A percentile compares a stretch with the other conserved stretches of the same genome.
These are phyloP conservation scores for Natrix natrix DNA, from an alignment of 2,797 vertebrate genomes.

Conservation along the genomic window DNA sequence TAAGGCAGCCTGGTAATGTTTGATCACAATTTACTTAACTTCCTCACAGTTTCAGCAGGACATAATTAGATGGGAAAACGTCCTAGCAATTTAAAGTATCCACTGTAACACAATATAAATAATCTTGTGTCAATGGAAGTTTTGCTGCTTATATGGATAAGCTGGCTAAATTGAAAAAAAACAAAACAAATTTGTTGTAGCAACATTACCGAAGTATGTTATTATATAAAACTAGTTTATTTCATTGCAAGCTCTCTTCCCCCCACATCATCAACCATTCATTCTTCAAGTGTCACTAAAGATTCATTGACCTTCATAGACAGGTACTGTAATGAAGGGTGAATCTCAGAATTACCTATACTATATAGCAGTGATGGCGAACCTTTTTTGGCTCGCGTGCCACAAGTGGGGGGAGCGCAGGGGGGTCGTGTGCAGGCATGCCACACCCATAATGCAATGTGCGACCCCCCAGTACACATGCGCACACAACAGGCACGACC, in stretches of 20 bases:
- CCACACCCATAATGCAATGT: too few relatives aligned
- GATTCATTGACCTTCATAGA: not conserved
- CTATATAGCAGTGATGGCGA: too few relatives aligned
- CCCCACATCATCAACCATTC: not conserved
- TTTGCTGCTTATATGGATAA: not conserved
- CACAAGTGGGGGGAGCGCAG: too few relatives aligned
- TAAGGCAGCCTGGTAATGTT: slow-evolving; percentile 49
- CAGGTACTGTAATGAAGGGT: not conserved
- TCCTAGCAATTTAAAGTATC: slow-evolving; percentile 25
- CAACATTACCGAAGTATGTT: not conserved
- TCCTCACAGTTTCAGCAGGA: slow-evolving; percentile 11
- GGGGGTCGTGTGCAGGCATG: too few relatives aligned
- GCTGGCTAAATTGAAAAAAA: not conserved
- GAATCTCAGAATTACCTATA: not conserved
- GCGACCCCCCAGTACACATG: too few relatives aligned
- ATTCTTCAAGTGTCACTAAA: not conserved
- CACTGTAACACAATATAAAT: slow-evolving; percentile 24
- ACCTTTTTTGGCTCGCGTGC: too few relatives aligned
- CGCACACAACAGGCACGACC: too few relatives aligned
- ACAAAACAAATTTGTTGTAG: not conserved
- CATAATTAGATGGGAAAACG: slow-evolving; percentile 45
- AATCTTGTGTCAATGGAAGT: not conserved
- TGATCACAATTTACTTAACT: slow-evolving; percentile 45
- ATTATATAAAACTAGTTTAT: not conserved
- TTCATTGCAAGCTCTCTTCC: not conserved